Evolutionary conservation across 2,797 vertebrate genomes (phyloP), one percentile per base, ranked within the genome.

Genomic region (Silurus lanzhouensis): DNA sequence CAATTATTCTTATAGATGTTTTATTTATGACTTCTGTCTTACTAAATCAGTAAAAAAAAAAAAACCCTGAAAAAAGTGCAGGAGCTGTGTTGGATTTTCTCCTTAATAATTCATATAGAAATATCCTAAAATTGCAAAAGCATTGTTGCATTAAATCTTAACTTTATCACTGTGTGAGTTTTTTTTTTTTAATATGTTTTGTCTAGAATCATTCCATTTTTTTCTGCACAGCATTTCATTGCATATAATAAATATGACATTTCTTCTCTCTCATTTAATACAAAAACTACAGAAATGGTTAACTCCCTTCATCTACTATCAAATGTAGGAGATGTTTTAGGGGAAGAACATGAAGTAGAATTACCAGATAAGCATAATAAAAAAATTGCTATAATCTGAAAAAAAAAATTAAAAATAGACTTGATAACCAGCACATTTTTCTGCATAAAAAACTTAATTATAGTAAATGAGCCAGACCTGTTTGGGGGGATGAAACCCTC

Each of bases 401-500:
- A n/a, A 8, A 70, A 57, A 19, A 22, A 72, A 72, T 48, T 0
- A 60, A 20, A 22, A 13, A 44, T 22, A 5, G 60, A 78, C 38
- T 1, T 10, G 5, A 17, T n/a, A 77, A 77, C 3, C 48, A 38
- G 12, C n/a, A 52, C 6, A 6, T 9, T 57, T 67, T 57, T 20
- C 61, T 74, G 44, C 8, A 57, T 44, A 63, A 5, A 2, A 31
- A 77, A 74, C 15, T 46, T 4, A n/a, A 22, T 44, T 0, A 67
- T 46, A 13, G 25, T 67, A 31, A 75, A 19, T 57, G 27, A 81
- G 4, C 88, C 90, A 14, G 80, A 98, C 98, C 97, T 99, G 98
- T 86, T 57, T 94, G 0, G 96, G 97, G 25, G 98, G 96, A 15
- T 91, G 82, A 48, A 88, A 91, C 55, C 93, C 90, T 0, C 96